These are phyloP conservation scores for Arizona elegans DNA, from an alignment of 2,113 vertebrate genomes.

Conservation along the genomic window DNA sequence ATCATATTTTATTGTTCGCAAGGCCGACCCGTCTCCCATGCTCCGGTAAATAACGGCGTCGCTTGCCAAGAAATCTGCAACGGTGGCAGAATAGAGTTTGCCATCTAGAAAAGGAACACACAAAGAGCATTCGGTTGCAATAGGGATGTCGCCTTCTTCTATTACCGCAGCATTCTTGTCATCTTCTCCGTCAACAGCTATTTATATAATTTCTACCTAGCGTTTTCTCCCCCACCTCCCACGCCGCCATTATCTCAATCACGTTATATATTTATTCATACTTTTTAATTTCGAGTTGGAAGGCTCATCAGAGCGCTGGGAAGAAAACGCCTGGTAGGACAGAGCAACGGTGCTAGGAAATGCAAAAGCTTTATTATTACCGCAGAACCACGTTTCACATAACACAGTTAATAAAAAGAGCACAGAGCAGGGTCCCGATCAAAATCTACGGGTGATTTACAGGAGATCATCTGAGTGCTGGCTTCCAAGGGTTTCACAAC, in stretches of 20 bases:
- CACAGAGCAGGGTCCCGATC: background rate
- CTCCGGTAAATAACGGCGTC: conserved; percentile 99
- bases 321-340: background rate
- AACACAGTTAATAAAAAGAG: background rate
- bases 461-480: background rate
- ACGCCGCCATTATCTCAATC: conserved; percentile 36
- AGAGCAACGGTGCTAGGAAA: background rate
- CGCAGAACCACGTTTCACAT: background rate
- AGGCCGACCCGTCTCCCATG: conserved; percentile 95
- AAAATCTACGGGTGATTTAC: background rate
- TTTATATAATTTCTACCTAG: background rate
- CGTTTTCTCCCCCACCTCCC: background rate
- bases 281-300: background rate
- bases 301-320: background rate
- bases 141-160: conserved; percentile 26
- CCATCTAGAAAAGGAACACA: conserved; percentile 78
- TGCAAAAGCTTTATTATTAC: background rate
- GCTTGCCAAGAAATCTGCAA: conserved; percentile 97
- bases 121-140: conserved; percentile 35
- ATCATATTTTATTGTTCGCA: conserved; percentile 98
- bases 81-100: conserved; percentile 96
- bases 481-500: background rate
- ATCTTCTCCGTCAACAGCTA: conserved; percentile 8
- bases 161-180: background rate
- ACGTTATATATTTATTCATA: background rate